phyloP scores from a whole-genome alignment of 64 coral and sea anemone genomes.

The Actinia tenebrosa region DNA sequence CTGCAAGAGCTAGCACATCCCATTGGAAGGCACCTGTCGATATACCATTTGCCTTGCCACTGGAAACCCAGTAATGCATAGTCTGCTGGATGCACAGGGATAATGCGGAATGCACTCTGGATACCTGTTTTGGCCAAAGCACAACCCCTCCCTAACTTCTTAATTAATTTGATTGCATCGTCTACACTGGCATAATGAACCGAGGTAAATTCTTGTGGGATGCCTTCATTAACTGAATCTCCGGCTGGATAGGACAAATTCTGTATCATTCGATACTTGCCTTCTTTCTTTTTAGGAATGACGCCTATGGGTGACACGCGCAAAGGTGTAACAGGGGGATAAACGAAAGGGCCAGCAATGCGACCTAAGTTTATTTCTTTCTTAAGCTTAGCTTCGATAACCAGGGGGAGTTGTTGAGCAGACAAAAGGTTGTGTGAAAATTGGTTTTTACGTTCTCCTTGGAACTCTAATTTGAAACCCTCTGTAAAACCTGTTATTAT shows the following conservation, averaged over 20 bases:
- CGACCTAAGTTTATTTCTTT: constrained; percentile 18
- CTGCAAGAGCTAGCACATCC: constrained; percentile 13
- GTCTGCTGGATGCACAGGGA: constrained; percentile 9
- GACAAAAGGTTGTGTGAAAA: constrained; percentile 10
- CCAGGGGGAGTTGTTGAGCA: background rate
- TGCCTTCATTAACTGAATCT: constrained; percentile 23
- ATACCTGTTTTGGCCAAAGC: constrained; percentile 14
- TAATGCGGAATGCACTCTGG: constrained; percentile 13
- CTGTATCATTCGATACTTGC: constrained; percentile 31
- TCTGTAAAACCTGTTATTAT: constrained; percentile 27
- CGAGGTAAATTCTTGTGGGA: constrained; percentile 23
- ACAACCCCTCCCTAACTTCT: background rate
- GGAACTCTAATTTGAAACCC: constrained; percentile 36
- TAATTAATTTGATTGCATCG: constrained; percentile 28
- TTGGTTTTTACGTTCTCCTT: background rate
- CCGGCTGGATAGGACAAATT: constrained; percentile 37
- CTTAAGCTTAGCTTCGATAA: constrained; percentile 24
- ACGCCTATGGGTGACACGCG: constrained; percentile 30
- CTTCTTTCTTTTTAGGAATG: constrained; percentile 40
- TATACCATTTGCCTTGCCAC: background rate
- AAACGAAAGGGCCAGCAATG: constrained; percentile 27
- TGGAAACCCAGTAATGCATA: background rate
- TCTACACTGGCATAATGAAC: constrained; percentile 24
- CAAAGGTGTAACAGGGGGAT: constrained; percentile 23
- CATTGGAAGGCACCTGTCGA: constrained; percentile 21